phyloP scores from a whole-genome alignment of 2,797 vertebrate species.

The Melanogrammus aeglefinus region DNA sequence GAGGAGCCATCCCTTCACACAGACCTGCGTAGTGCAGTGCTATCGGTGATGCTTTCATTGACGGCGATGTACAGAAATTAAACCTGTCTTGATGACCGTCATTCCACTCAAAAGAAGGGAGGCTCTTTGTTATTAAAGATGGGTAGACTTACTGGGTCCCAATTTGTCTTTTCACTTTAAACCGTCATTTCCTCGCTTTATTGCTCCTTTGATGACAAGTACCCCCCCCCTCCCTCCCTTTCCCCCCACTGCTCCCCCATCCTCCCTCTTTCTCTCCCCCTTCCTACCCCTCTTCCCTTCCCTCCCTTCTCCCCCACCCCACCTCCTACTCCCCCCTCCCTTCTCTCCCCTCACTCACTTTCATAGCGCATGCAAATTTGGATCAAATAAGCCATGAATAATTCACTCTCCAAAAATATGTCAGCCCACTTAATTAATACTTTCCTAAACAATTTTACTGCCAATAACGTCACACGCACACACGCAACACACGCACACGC shows the following conservation, averaged over 20 bases:
- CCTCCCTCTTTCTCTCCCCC: too few relatives aligned
- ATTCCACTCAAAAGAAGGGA: background rate
- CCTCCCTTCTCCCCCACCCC: conserved; percentile 7
- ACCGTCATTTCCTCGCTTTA: conserved; percentile 19
- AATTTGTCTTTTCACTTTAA: conserved; percentile 19
- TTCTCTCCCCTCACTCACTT: background rate
- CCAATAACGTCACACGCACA: background rate
- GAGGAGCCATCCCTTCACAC: too few relatives aligned
- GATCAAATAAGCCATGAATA: conserved; percentile 69
- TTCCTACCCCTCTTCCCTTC: too few relatives aligned
- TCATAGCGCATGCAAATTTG: conserved; percentile 55
- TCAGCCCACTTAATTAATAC: conserved; percentile 69
- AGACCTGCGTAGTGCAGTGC: too few relatives aligned
- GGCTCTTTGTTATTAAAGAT: background rate
- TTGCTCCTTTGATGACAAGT: background rate
- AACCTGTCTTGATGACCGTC: background rate
- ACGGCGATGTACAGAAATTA: background rate
- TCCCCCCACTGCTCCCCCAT: too few relatives aligned
- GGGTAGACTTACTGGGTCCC: conserved; percentile 4
- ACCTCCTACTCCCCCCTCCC: conserved; percentile 34
- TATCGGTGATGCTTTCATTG: too few relatives aligned
- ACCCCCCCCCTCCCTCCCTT: too few relatives aligned
- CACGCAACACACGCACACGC: too few relatives aligned
- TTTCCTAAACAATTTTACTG: conserved; percentile 67
- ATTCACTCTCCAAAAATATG: conserved; percentile 69